Conservation (phyloP, 1,140 invertebrate genomes). For the Cataglyphis hispanica region DNA sequence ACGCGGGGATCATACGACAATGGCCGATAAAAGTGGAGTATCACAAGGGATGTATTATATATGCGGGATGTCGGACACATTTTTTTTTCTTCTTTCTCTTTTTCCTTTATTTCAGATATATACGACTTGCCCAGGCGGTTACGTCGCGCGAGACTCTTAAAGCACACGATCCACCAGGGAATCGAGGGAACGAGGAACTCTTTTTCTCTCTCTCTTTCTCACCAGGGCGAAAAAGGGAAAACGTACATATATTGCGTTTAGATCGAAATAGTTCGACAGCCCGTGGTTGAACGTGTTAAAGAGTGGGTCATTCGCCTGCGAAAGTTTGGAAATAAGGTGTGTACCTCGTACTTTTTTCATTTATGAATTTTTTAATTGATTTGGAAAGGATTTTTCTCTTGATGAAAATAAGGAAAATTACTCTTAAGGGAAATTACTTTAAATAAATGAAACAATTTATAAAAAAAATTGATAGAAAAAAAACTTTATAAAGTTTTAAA, state of each 20-base stretch:
- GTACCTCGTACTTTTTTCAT: background rate
- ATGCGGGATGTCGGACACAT: conserved; percentile 44
- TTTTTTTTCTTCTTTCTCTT: conserved; percentile 7
- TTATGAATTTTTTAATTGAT: background rate
- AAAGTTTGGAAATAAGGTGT: background rate
- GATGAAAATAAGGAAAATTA: background rate
- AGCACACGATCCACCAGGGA: conserved; percentile 43
- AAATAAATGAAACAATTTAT: background rate
- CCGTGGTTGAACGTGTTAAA: conserved; percentile 6
- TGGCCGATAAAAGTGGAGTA: conserved; percentile 20
- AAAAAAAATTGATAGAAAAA: background rate
- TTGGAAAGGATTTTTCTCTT: background rate
- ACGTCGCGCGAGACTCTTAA: conserved; percentile 51
- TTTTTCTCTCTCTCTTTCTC: background rate
- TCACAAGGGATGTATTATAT: conserved; percentile 47
- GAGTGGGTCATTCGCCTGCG: background rate
- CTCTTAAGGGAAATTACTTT: background rate
- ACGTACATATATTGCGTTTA: conserved; percentile 16
- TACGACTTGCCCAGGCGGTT: conserved; percentile 32
- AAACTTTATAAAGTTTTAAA: no score
- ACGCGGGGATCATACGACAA: conserved; percentile 24
- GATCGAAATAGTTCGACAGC: conserved; percentile 52
- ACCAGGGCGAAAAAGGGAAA: conserved; percentile 1
- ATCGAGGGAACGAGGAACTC: conserved; percentile 43
- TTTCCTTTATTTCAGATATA: conserved; percentile 17